A percentile compares a stretch with the other conserved stretches of the same genome.
Conservation (phyloP, 1,140 invertebrate species). For the Aricia agestis region DNA sequence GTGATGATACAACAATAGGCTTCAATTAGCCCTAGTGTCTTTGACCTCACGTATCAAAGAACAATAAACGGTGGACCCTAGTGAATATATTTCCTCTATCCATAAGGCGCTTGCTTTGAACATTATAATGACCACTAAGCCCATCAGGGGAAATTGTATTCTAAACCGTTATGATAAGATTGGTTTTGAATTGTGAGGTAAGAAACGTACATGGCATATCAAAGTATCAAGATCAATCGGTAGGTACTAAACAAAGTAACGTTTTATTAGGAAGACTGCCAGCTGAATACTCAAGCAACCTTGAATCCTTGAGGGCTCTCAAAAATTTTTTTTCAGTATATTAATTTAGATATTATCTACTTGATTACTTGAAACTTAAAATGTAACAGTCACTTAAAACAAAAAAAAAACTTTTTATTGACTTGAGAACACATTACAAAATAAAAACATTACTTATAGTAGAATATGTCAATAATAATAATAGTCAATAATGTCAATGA, state of each 20-base stretch:
- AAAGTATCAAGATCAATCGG: slow-evolving; percentile 3
- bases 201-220: neutral
- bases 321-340: no score
- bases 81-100: slow-evolving; percentile 13
- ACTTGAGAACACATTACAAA: no score
- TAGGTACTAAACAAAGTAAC: neutral
- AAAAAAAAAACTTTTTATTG: no score
- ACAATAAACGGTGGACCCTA: slow-evolving; percentile 9
- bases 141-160: neutral
- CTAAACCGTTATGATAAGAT: neutral
- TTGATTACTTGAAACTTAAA: no score
- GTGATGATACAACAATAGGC: no score
- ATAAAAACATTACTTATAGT: no score
- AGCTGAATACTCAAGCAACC: no score
- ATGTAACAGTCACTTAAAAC: no score
- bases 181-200: neutral
- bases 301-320: no score
- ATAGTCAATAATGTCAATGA: no score
- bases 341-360: no score
- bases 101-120: neutral
- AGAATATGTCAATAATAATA: no score
- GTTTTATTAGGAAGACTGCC: neutral
- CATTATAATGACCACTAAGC: neutral
- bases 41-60: neutral
- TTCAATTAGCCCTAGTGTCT: neutral